A percentile compares a stretch with the other conserved stretches of the same genome.
Evolutionary conservation across 2,797 vertebrate species (phyloP).

Genomic region (Hafferia zeledoni): DNA sequence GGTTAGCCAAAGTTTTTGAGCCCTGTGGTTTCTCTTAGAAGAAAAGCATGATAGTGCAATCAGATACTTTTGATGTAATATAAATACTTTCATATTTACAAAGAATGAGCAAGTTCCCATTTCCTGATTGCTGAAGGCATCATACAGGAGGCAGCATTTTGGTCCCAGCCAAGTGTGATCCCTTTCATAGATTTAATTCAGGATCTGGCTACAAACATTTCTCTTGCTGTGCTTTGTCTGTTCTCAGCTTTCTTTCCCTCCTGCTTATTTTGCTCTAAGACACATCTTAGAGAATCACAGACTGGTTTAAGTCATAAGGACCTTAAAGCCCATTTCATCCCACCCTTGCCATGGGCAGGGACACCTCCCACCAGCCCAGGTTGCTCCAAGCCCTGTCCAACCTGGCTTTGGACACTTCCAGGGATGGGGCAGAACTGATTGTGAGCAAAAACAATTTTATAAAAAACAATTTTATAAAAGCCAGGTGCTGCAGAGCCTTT

Average conservation of each 20-base stretch:
- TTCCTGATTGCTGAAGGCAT: slow-evolving; percentile 2
- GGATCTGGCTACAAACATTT: not conserved
- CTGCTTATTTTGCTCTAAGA: not conserved
- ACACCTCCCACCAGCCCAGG: accelerated
- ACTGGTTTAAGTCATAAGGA: not conserved
- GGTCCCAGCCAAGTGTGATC: not conserved
- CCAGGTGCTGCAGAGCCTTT: not conserved
- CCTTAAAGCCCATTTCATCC: not conserved
- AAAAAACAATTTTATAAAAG: not conserved
- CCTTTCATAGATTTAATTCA: not conserved
- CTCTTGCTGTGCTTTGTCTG: not conserved
- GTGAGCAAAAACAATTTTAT: not conserved
- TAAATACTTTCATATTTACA: slow-evolving; percentile 25
- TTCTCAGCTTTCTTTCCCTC: not conserved
- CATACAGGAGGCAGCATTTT: accelerated
- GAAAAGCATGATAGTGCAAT: not conserved
- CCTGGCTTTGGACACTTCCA: not conserved
- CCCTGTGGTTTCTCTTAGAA: slow-evolving; percentile 19
- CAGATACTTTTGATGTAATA: not conserved
- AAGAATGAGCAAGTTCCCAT: slow-evolving; percentile 18
- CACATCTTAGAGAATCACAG: not conserved
- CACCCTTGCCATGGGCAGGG: not conserved
- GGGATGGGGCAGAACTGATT: not conserved
- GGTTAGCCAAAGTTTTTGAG: slow-evolving; percentile 56
- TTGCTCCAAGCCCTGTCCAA: not conserved